Percentiles rank a stretch among this genome's conserved stretches.
Evolutionary conservation across 1,140 invertebrate species (phyloP).

Genomic region (Drosophila virilis): DNA sequence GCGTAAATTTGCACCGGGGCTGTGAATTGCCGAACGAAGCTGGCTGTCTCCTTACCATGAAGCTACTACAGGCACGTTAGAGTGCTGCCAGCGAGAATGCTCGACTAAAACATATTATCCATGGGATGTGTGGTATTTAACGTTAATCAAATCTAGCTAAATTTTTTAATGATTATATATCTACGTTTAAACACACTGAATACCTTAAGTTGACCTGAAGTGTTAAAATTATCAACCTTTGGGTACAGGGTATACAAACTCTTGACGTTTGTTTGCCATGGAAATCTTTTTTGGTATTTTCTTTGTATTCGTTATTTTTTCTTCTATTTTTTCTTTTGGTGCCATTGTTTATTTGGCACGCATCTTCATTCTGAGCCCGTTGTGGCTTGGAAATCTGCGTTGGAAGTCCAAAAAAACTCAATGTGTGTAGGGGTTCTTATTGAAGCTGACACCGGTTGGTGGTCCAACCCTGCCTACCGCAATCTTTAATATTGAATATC

Average conservation of each 20-base stretch:
- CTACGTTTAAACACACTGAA: too few species aligned
- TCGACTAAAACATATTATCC: slow-evolving; percentile 13
- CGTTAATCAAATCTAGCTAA: neutral
- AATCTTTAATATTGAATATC: slow-evolving; percentile 24
- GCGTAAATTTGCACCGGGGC: slow-evolving; percentile 31
- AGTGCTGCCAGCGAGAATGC: neutral
- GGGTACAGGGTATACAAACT: too few species aligned
- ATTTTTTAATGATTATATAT: neutral
- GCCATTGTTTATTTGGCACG: slow-evolving; percentile 40
- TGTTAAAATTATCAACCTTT: too few species aligned
- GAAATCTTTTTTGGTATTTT: slow-evolving; percentile 1
- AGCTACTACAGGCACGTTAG: slow-evolving; percentile 4
- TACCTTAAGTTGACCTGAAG: too few species aligned
- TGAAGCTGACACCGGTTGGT: slow-evolving; percentile 4
- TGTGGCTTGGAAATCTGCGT: slow-evolving; percentile 46
- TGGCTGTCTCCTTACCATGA: neutral
- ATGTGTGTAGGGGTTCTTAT: slow-evolving; percentile 13
- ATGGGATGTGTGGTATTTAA: too few species aligned
- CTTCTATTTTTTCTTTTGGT: neutral
- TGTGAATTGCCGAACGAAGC: slow-evolving; percentile 14
- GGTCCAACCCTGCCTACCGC: neutral
- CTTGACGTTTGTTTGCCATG: neutral
- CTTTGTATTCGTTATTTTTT: neutral
- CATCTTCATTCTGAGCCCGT: slow-evolving; percentile 24
- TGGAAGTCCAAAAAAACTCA: slow-evolving; percentile 51